phyloP scores from a whole-genome alignment of 2,888 invertebrate genomes.

The Aspidapion aeneum region DNA sequence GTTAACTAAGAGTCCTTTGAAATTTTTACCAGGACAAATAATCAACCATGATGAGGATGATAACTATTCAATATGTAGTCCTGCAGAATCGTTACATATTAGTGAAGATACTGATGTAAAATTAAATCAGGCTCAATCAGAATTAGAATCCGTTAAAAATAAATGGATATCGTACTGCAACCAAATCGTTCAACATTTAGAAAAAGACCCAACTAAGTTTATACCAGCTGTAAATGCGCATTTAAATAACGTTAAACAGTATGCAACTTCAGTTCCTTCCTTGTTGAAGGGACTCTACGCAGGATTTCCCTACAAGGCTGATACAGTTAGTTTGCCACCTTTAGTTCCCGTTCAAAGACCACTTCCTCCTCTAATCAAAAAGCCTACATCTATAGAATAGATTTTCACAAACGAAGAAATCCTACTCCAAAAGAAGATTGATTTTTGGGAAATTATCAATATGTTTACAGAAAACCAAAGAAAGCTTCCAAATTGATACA shows the following conservation, averaged over 20 bases:
- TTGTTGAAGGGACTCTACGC: slow-evolving; percentile 18
- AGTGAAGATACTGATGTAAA: not conserved
- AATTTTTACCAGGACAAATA: slow-evolving; percentile 12
- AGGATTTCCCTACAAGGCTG: slow-evolving; percentile 18
- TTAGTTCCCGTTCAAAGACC: slow-evolving; percentile 1
- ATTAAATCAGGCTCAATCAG: not conserved
- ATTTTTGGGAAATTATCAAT: slow-evolving; percentile 16
- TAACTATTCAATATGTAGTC: slow-evolving; percentile 8
- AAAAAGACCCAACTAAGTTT: slow-evolving; percentile 18
- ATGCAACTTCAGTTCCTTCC: slow-evolving; percentile 12
- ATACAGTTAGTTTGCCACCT: slow-evolving; percentile 12
- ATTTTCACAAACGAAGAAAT: too few relatives aligned
- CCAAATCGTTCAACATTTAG: slow-evolving; percentile 13
- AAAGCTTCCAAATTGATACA: slow-evolving; percentile 17
- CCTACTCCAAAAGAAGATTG: too few relatives aligned
- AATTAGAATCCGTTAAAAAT: slow-evolving; percentile 11
- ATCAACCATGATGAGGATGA: slow-evolving; percentile 3
- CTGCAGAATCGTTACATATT: not conserved
- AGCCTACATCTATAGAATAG: too few relatives aligned
- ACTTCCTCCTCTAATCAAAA: not conserved
- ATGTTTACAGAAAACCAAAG: slow-evolving; percentile 11
- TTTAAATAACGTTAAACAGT: slow-evolving; percentile 15
- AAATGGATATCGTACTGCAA: slow-evolving; percentile 19
- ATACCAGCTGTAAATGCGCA: slow-evolving; percentile 17
- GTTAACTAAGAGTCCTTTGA: slow-evolving; percentile 10